These are phyloP conservation scores for Ceriagrion tenellum DNA, from an alignment of 2,888 invertebrate species.

Conservation along the genomic window DNA sequence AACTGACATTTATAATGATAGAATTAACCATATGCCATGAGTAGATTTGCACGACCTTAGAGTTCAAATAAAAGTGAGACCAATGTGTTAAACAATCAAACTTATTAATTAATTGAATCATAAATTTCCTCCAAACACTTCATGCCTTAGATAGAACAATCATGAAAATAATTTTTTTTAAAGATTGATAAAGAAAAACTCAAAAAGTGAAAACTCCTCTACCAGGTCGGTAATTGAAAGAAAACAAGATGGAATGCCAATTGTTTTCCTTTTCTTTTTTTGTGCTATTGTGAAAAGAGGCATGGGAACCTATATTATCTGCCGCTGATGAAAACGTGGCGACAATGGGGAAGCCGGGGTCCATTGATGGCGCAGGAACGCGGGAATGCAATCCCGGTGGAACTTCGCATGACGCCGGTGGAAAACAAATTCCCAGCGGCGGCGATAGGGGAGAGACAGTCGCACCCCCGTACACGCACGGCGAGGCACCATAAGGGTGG, in stretches of 20 bases:
- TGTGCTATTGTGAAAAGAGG: background rate
- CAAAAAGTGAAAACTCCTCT: background rate
- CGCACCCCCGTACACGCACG: background rate
- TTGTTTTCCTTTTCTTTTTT: background rate
- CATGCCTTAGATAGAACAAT: background rate
- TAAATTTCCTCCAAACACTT: background rate
- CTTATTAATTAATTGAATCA: background rate
- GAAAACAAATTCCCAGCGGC: conserved; percentile 25
- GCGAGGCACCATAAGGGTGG: background rate
- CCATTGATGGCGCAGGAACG: background rate
- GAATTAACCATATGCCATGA: background rate
- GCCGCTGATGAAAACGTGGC: background rate
- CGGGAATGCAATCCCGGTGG: background rate
- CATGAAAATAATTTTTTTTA: background rate
- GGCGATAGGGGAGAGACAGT: background rate
- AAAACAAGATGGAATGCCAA: background rate
- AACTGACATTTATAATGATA: background rate
- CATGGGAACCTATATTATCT: background rate
- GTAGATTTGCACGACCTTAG: background rate
- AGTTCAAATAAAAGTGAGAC: background rate
- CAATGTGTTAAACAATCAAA: background rate
- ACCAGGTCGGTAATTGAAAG: background rate
- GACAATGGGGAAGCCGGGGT: background rate
- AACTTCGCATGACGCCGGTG: background rate
- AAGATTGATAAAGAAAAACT: background rate